phyloP scores from a whole-genome alignment of 1,140 invertebrate genomes.

The Proctacanthus coquilletti region DNA sequence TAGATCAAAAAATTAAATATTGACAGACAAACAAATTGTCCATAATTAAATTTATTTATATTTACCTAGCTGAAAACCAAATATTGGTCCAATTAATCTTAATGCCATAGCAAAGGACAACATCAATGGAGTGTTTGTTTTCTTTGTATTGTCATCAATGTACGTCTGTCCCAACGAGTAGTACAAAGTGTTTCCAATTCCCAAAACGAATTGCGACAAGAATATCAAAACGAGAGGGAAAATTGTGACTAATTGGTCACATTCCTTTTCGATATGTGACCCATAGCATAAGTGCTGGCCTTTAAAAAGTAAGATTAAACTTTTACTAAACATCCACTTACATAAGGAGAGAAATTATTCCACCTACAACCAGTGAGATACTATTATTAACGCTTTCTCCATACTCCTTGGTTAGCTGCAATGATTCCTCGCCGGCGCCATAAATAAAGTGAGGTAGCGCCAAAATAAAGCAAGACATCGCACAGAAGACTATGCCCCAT shows the following conservation, averaged over 20 bases:
- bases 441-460: slow-evolving; percentile 52
- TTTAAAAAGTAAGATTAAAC: slow-evolving; percentile 2
- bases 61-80: slow-evolving; percentile 24
- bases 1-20: no score
- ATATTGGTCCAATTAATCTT: slow-evolving; percentile 25
- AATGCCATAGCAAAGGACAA: slow-evolving; percentile 30
- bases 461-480: slow-evolving; percentile 46
- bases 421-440: slow-evolving; percentile 40
- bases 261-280: slow-evolving; percentile 18
- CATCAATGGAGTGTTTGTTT: slow-evolving; percentile 46
- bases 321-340: not conserved
- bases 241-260: slow-evolving; percentile 33
- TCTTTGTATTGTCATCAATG: slow-evolving; percentile 52
- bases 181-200: slow-evolving; percentile 51
- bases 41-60: no score
- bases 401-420: slow-evolving; percentile 32
- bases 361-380: slow-evolving; percentile 12
- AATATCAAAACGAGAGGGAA: slow-evolving; percentile 47
- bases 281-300: slow-evolving; percentile 17
- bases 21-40: no score
- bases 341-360: slow-evolving; percentile 2
- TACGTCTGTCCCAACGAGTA: slow-evolving; percentile 52
- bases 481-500: slow-evolving; percentile 42
- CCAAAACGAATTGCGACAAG: slow-evolving; percentile 49
- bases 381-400: slow-evolving; percentile 9